These are phyloP conservation scores for Drosophila putrida DNA, from an alignment of 2,888 invertebrate genomes.

Conservation along the genomic window DNA sequence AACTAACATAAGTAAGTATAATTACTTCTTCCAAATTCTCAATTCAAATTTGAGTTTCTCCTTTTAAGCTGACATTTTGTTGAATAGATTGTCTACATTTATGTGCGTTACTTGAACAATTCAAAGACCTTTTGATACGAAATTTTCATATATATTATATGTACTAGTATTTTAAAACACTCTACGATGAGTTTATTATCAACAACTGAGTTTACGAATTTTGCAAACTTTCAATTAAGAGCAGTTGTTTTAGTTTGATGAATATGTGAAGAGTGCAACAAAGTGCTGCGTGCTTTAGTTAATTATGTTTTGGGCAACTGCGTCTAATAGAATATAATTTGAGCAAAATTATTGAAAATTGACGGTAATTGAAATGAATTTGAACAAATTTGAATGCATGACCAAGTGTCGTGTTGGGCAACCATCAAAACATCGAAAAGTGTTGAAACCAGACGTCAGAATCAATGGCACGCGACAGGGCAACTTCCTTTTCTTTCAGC, in stretches of 20 bases:
- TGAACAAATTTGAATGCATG: constrained; percentile 78
- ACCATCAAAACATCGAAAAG: constrained; percentile 72
- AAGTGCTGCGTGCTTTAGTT: constrained; percentile 35
- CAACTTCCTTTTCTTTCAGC: neutral
- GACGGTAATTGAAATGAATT: constrained; percentile 81
- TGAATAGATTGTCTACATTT: too few species aligned
- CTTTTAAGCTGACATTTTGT: too few species aligned
- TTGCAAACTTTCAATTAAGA: neutral
- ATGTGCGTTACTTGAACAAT: too few species aligned
- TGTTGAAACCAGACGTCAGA: constrained; percentile 50
- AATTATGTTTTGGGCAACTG: constrained; percentile 53
- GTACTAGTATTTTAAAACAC: too few species aligned
- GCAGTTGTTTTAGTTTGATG: neutral
- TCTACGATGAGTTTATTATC: too few species aligned
- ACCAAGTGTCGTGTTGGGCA: constrained; percentile 64
- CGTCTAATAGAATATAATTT: constrained; percentile 76
- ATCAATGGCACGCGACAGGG: constrained; percentile 65
- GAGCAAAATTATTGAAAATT: constrained; percentile 79
- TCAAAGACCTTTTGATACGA: too few species aligned
- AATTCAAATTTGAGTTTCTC: too few species aligned
- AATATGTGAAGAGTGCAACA: neutral
- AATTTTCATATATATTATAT: too few species aligned
- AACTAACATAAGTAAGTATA: too few species aligned
- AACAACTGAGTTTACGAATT: neutral
- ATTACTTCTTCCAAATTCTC: too few species aligned